phyloP scores from a whole-genome alignment of 2,113 vertebrate genomes.

The Rostratula benghalensis region DNA sequence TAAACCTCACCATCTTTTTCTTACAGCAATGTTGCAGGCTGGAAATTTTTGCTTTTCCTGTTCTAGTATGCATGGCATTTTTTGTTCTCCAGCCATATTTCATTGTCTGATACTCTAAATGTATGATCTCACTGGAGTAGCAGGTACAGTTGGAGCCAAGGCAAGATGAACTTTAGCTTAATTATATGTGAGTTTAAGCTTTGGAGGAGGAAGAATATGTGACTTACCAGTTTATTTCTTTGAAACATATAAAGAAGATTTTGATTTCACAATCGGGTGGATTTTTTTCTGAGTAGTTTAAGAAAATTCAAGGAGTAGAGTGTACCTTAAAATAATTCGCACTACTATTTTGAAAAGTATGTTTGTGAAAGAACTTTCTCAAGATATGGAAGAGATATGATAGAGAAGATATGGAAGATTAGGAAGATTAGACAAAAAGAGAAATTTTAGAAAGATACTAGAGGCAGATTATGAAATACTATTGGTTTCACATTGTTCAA shows the following conservation, averaged over 20 bases:
- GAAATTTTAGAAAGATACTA: background rate
- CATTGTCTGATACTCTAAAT: constrained; percentile 15
- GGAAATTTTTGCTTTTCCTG: background rate
- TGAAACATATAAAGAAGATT: background rate
- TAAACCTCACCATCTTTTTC: background rate
- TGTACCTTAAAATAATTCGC: background rate
- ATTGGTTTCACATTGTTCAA: background rate
- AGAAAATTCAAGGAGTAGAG: background rate
- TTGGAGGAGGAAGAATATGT: background rate
- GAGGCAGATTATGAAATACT: background rate
- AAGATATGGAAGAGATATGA: no score
- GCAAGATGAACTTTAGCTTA: background rate
- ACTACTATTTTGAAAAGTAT: background rate
- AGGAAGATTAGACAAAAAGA: background rate
- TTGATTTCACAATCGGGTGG: background rate
- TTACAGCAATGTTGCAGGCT: background rate
- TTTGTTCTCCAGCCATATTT: background rate
- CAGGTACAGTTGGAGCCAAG: constrained; percentile 28
- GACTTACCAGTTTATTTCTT: background rate
- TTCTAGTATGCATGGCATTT: background rate
- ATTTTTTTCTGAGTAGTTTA: background rate
- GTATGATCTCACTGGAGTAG: constrained; percentile 29
- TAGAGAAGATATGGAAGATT: background rate
- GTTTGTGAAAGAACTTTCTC: background rate
- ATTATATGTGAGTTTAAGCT: background rate